These are phyloP conservation scores for Papilio gigon DNA, from an alignment of 2,888 invertebrate species.

Conservation along the genomic window DNA sequence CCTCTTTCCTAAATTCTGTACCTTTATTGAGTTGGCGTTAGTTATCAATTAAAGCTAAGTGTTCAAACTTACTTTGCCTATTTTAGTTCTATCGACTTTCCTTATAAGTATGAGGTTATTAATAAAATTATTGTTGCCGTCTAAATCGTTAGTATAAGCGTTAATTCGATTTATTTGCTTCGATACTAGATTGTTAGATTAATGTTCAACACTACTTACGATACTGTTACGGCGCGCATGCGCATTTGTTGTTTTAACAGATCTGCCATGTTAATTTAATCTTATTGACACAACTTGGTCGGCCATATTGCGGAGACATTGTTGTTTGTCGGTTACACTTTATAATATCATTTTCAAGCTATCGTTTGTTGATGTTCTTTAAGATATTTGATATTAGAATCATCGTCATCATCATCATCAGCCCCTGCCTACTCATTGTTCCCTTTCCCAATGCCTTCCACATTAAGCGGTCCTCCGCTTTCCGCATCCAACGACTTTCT, in stretches of 20 bases:
- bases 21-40: background rate
- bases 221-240: conserved; percentile 42
- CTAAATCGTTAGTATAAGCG: conserved; percentile 43
- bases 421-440: too few species aligned
- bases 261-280: conserved; percentile 39
- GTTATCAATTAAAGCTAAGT: conserved; percentile 20
- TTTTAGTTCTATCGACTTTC: conserved; percentile 45
- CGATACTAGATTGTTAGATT: conserved; percentile 51
- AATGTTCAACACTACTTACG: conserved; percentile 48
- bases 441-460: too few species aligned
- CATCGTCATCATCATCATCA: too few species aligned
- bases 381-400: too few species aligned
- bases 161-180: conserved; percentile 56
- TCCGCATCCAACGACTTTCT: too few species aligned
- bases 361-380: too few species aligned
- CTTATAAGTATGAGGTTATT: conserved; percentile 45
- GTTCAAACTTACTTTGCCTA: conserved; percentile 18
- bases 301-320: conserved; percentile 27
- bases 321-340: background rate
- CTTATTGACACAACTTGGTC: conserved; percentile 28
- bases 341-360: background rate
- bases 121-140: conserved; percentile 45
- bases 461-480: too few species aligned
- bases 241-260: conserved; percentile 44
- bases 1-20: background rate